phyloP scores from a whole-genome alignment of 2,888 invertebrate species.

The Linnaemya vulpina region DNA sequence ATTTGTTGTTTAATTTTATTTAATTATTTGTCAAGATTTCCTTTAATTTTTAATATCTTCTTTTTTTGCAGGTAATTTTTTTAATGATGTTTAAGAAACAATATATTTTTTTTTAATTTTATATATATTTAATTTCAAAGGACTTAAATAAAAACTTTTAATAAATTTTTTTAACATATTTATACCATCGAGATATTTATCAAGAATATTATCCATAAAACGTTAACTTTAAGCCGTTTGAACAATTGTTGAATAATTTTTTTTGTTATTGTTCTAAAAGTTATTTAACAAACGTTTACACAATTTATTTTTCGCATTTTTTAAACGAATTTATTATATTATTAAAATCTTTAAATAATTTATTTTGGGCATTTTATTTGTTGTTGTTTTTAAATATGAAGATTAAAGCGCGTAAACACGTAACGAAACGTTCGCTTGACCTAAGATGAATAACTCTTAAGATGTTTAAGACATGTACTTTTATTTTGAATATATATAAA shows the following conservation, averaged over 20 bases:
- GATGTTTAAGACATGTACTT: slow-evolving; percentile 80
- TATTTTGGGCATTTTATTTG: slow-evolving; percentile 42
- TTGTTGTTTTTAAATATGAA: slow-evolving; percentile 57
- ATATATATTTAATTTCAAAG: slow-evolving; percentile 1
- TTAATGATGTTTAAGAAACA: not conserved
- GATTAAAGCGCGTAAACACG: slow-evolving; percentile 71
- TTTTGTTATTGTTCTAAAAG: not conserved
- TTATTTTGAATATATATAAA: slow-evolving; percentile 76
- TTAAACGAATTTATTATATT: slow-evolving; percentile 38
- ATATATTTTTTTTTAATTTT: not conserved
- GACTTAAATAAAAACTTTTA: slow-evolving; percentile 2
- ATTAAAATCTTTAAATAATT: slow-evolving; percentile 38
- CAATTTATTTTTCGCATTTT: slow-evolving; percentile 15
- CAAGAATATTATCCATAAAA: slow-evolving; percentile 28
- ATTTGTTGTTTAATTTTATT: too few species aligned
- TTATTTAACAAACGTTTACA: slow-evolving; percentile 41
- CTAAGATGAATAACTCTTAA: slow-evolving; percentile 81
- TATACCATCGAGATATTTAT: slow-evolving; percentile 58
- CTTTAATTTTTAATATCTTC: not conserved
- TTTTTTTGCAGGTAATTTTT: not conserved
- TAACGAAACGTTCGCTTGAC: slow-evolving; percentile 75
- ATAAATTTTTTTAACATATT: slow-evolving; percentile 28
- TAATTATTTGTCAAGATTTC: not conserved
- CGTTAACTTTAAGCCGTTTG: slow-evolving; percentile 50
- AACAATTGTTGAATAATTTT: slow-evolving; percentile 25